A percentile compares a stretch with the other conserved stretches of the same genome.
These are phyloP conservation scores for Labeo catla DNA, from an alignment of 2,113 vertebrate genomes.

Conservation along the genomic window DNA sequence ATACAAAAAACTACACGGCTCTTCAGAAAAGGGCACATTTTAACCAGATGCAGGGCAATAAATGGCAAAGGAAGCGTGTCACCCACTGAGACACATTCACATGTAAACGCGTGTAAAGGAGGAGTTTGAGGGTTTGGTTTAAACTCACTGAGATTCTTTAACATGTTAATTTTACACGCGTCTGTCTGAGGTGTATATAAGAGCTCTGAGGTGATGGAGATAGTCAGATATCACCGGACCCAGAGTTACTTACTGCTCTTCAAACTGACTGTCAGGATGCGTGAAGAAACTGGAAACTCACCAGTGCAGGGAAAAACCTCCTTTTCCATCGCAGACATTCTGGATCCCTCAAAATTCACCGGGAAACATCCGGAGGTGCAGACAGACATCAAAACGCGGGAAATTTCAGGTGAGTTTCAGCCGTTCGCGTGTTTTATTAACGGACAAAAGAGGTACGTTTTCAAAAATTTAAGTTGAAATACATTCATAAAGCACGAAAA, in stretches of 20 bases:
- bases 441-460: background rate
- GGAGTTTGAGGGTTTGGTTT: slow-evolving; percentile 54
- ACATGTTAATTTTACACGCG: slow-evolving; percentile 65
- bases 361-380: slow-evolving; percentile 15
- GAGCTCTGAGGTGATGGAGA: slow-evolving; percentile 33
- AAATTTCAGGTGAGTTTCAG: slow-evolving; percentile 58
- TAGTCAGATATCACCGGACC: background rate
- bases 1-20: slow-evolving; percentile 72
- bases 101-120: slow-evolving; percentile 62
- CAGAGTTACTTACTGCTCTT: background rate
- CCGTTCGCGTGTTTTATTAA: background rate
- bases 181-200: slow-evolving; percentile 56
- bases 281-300: slow-evolving; percentile 27
- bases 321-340: slow-evolving; percentile 75
- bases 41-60: slow-evolving; percentile 77
- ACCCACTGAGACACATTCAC: slow-evolving; percentile 67
- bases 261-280: background rate
- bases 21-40: slow-evolving; percentile 74
- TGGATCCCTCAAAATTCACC: slow-evolving; percentile 73
- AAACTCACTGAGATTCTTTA: slow-evolving; percentile 54
- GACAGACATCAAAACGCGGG: background rate
- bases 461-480: too few species aligned
- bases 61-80: slow-evolving; percentile 60
- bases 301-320: slow-evolving; percentile 53
- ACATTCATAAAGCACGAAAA: background rate